Evolutionary conservation across 1,140 invertebrate genomes (phyloP), one percentile per base, ranked within the genome.

Genomic region (Drosophila mauritiana): DNA sequence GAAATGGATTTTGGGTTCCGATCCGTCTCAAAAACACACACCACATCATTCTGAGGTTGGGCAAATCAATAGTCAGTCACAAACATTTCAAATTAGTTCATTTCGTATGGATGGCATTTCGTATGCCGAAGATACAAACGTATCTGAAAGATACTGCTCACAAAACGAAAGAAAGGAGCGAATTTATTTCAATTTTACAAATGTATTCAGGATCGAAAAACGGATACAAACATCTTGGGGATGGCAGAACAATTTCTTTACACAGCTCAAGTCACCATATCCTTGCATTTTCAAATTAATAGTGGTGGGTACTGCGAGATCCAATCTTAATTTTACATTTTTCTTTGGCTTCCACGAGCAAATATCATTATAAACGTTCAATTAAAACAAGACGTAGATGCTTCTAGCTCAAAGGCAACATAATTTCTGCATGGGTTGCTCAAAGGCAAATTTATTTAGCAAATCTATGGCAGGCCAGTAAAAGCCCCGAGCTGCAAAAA

Each of bases 61-160:
- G 15, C 70, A 54, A 74, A 73, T 73, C 70, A 73, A 73, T 74
- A 64, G 70, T 49, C 43, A 46, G 46, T 54, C 70, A 61, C 72
- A 74, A 37, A 74, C 70, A 74, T 74, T 74, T 64, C 69, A 43
- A 72, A 73, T 73, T 73, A 72, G 69, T 72, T 72, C 56, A 62
- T 54, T 74, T 63, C 72, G 69, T 62, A 57, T 70, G 67, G 42
- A 55, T 70, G 51, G 42, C 49, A 70, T 68, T 68, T 68, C 22
- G 49, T 55, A 68, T 69, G 63, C 42, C 61, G 34, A 67, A 36
- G 42, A 54, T 45, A 69, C 34, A 39, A 40, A 36, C 17, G 40
- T 34, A 48, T 69, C 40, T 39, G 37, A 53, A 43, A 68, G 61
- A 65, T 42, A 65, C 27, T 12, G 20, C 25, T 37, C 4, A 22